Evolutionary conservation across 2,113 vertebrate genomes (phyloP).

Genomic region (Nothobranchius furzeri): DNA sequence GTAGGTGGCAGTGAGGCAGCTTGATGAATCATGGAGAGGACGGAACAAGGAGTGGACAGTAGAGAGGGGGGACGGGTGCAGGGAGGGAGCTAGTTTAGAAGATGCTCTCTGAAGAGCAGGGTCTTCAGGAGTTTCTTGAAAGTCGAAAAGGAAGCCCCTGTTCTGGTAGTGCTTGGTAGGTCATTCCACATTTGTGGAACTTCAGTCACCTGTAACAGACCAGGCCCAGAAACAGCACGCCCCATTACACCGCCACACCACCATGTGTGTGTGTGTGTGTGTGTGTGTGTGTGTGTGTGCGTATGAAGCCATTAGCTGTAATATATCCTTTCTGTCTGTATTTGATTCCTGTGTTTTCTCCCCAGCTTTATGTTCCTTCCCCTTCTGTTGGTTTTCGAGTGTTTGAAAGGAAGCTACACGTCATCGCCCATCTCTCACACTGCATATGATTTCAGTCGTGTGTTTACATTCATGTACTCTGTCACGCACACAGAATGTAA

Average conservation of each 20-base stretch:
- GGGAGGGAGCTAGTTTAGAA: too few species aligned
- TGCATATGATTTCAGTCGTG: slow-evolving; percentile 29
- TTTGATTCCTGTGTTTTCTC: slow-evolving; percentile 62
- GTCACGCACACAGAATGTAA: slow-evolving; percentile 7
- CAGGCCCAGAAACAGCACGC: slow-evolving; percentile 63
- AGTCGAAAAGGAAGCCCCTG: too few species aligned
- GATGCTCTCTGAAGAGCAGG: too few species aligned
- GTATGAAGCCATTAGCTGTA: slow-evolving; percentile 72
- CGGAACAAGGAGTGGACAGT: too few species aligned
- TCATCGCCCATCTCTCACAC: slow-evolving; percentile 49
- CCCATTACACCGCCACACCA: slow-evolving; percentile 66
- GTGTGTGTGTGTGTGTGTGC: slow-evolving; percentile 19
- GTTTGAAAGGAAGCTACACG: slow-evolving; percentile 61
- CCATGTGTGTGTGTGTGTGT: slow-evolving; percentile 31
- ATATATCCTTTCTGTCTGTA: slow-evolving; percentile 73
- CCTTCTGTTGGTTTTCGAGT: slow-evolving; percentile 43
- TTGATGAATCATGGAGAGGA: too few species aligned
- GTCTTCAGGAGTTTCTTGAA: too few species aligned
- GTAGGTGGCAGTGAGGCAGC: too few species aligned
- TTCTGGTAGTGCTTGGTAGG: too few species aligned
- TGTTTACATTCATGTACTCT: background rate
- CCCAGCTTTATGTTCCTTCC: slow-evolving; percentile 13
- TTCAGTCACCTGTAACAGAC: slow-evolving; percentile 73
- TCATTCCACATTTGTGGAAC: slow-evolving; percentile 11
- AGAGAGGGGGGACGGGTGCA: too few species aligned